Percentiles rank a stretch among this genome's conserved stretches.
Conservation (phyloP, 2,888 invertebrate species). For the Heliothis peltigera region DNA sequence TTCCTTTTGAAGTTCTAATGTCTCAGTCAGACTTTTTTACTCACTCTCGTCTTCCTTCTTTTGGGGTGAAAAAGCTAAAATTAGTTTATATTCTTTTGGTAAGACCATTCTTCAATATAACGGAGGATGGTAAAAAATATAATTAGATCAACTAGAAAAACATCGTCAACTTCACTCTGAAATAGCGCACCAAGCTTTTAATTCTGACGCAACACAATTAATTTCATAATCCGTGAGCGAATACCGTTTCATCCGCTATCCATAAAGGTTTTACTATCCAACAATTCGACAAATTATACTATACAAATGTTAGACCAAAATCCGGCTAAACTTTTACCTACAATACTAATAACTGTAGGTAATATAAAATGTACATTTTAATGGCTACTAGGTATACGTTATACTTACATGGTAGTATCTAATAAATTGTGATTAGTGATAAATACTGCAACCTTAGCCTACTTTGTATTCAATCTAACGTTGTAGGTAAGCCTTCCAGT, state of each 20-base stretch:
- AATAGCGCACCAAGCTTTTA: neutral
- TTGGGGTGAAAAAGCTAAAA: neutral
- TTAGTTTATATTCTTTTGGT: neutral
- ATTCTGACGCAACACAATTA: neutral
- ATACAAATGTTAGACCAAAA: slow-evolving; percentile 13
- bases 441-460: slow-evolving; percentile 56
- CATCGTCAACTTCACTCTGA: neutral
- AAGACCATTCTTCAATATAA: no score
- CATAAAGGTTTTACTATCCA: slow-evolving; percentile 13
- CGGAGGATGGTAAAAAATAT: no score
- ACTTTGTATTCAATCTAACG: slow-evolving; percentile 49
- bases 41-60: neutral
- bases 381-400: slow-evolving; percentile 23
- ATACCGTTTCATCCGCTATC: slow-evolving; percentile 9
- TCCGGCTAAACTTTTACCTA: slow-evolving; percentile 15
- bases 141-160: no score
- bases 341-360: slow-evolving; percentile 29
- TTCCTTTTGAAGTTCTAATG: neutral
- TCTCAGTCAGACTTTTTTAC: neutral
- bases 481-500: slow-evolving; percentile 11
- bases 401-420: slow-evolving; percentile 48
- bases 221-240: neutral
- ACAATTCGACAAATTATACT: slow-evolving; percentile 20
- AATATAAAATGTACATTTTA: slow-evolving; percentile 46
- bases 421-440: slow-evolving; percentile 63